phyloP scores from a whole-genome alignment of 2,888 invertebrate species.

The Didymodactylos carnosus region DNA sequence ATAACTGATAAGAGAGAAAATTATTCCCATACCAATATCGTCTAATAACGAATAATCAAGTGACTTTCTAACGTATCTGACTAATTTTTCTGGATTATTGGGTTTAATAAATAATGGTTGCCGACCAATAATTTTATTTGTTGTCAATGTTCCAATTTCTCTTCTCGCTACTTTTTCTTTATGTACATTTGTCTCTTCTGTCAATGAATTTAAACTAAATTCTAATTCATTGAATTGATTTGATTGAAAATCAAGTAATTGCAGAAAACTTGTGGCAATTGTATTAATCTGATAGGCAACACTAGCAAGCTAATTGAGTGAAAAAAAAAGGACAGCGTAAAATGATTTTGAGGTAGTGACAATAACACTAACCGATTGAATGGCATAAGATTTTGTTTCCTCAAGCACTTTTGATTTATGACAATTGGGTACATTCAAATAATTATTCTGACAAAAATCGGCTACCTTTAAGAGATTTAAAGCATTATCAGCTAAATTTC shows the following conservation, averaged over 20 bases:
- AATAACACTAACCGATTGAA: constrained; percentile 48
- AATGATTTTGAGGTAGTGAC: background rate
- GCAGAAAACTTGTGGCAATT: constrained; percentile 80
- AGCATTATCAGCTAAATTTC: constrained; percentile 76
- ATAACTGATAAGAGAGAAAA: too few species aligned
- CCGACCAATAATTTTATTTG: constrained; percentile 74
- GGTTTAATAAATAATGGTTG: constrained; percentile 69
- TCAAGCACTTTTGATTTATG: constrained; percentile 85
- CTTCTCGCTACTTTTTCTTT: constrained; percentile 93
- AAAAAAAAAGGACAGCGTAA: background rate
- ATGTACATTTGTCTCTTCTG: constrained; percentile 46
- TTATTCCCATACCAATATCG: constrained; percentile 55
- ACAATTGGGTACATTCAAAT: constrained; percentile 40
- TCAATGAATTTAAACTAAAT: constrained; percentile 85
- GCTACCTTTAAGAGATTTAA: constrained; percentile 86
- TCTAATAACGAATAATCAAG: constrained; percentile 71
- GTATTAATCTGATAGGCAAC: constrained; percentile 98
- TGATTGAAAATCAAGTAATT: constrained; percentile 75
- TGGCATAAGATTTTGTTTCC: constrained; percentile 92
- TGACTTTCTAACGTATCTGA: constrained; percentile 82
- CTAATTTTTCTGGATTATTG: constrained; percentile 82
- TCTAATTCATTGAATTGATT: constrained; percentile 88
- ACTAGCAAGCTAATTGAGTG: constrained; percentile 49
- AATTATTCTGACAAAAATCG: constrained; percentile 89
- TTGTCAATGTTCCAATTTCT: constrained; percentile 87